phyloP scores from a whole-genome alignment of 2,888 invertebrate genomes.

The Invenusta paracnida region DNA sequence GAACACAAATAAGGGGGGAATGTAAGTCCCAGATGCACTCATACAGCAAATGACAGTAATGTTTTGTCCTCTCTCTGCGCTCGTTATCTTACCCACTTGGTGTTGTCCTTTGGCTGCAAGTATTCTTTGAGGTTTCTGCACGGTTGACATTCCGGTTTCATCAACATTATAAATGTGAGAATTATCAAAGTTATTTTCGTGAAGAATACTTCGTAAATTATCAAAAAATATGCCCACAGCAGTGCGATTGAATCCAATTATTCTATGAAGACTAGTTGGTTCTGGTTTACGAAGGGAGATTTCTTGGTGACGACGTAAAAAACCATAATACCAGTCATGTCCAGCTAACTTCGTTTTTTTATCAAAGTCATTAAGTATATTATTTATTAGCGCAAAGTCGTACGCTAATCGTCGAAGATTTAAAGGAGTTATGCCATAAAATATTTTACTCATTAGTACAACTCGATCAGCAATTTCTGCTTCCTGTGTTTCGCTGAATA shows the following conservation, averaged over 20 bases:
- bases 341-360: not conserved
- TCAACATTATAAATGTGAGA: slow-evolving; percentile 22
- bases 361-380: not conserved
- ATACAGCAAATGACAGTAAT: slow-evolving; percentile 17
- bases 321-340: slow-evolving; percentile 27
- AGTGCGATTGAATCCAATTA: not conserved
- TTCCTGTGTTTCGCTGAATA: slow-evolving; percentile 5
- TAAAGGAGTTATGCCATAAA: not conserved
- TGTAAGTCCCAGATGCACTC: not conserved
- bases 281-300: slow-evolving; percentile 22
- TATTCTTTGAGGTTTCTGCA: slow-evolving; percentile 14
- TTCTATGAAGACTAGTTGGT: not conserved
- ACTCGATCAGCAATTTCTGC: not conserved
- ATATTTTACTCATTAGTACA: not conserved
- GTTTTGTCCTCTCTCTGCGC: not conserved
- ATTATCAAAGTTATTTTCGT: not conserved
- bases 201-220: not conserved
- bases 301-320: not conserved
- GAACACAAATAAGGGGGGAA: not conserved
- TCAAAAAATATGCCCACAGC: slow-evolving; percentile 6
- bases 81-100: not conserved
- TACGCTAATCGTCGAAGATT: not conserved
- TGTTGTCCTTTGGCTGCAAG: slow-evolving; percentile 9
- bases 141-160: slow-evolving; percentile 4
- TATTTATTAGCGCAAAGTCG: slow-evolving; percentile 11